phyloP scores from a whole-genome alignment of 2,797 vertebrate species.

The Myoxocephalus aenaeus region DNA sequence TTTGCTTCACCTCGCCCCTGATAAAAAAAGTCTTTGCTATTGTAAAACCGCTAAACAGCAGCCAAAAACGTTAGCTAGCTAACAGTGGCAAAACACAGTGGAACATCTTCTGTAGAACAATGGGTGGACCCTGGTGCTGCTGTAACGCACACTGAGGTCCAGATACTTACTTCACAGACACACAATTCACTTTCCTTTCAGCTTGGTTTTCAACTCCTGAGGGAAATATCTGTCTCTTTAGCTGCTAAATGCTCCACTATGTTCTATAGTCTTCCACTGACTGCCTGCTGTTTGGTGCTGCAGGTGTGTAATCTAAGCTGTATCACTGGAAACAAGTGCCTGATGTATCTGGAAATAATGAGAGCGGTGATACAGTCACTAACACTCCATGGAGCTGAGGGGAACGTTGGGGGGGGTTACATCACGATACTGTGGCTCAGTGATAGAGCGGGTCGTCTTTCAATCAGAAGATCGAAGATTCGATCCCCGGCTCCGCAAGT shows the following conservation, averaged over 20 bases:
- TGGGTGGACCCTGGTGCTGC: slow-evolving; percentile 57
- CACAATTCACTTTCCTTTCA: too few relatives aligned
- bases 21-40: neutral
- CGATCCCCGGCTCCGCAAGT: too few relatives aligned
- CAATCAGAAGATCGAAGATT: too few relatives aligned
- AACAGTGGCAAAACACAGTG: slow-evolving; percentile 29
- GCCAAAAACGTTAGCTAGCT: neutral
- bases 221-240: neutral
- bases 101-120: slow-evolving; percentile 68
- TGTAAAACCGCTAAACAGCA: neutral
- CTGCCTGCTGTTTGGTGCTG: neutral
- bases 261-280: neutral
- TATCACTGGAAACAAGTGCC: neutral
- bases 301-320: neutral
- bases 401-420: neutral
- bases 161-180: slow-evolving; percentile 51
- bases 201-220: too few relatives aligned
- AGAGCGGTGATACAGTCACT: neutral
- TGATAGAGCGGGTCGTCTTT: too few relatives aligned
- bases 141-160: slow-evolving; percentile 55
- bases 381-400: neutral
- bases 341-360: neutral
- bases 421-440: too few relatives aligned
- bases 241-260: neutral
- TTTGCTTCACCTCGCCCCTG: neutral